Conservation (phyloP, 2,888 invertebrate species). For the Thumatha senex region DNA sequence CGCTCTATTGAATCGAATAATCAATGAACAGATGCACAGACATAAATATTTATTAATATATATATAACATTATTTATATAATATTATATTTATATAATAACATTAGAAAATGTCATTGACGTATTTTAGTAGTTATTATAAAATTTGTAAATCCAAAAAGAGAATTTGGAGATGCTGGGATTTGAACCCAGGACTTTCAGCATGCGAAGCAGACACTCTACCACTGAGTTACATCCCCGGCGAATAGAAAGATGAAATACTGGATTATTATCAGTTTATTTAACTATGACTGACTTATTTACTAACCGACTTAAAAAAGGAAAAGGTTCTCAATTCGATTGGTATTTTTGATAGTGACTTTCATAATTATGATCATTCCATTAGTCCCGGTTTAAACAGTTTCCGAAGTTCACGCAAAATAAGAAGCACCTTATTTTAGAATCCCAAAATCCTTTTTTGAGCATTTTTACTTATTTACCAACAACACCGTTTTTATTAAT, state of each 20-base stretch:
- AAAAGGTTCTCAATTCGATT: too few relatives aligned
- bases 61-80: neutral
- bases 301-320: too few relatives aligned
- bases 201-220: slow-evolving; percentile 87
- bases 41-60: neutral
- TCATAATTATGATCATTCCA: too few relatives aligned
- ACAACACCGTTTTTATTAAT: too few relatives aligned
- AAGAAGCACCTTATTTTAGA: too few relatives aligned
- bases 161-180: slow-evolving; percentile 83
- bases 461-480: too few relatives aligned
- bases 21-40: slow-evolving; percentile 19
- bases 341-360: too few relatives aligned
- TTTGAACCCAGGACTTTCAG: slow-evolving; percentile 87
- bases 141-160: slow-evolving; percentile 19
- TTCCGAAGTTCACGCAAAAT: too few relatives aligned
- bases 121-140: neutral
- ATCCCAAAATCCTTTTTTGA: too few relatives aligned
- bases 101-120: neutral
- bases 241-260: slow-evolving; percentile 3
- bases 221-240: slow-evolving; percentile 82
- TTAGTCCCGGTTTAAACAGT: too few relatives aligned
- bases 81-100: neutral
- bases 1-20: slow-evolving; percentile 60
- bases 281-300: too few relatives aligned
- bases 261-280: accelerated